Percentiles rank a stretch among this genome's conserved stretches.
Evolutionary conservation across 2,113 vertebrate species (phyloP).

Genomic region (Leucosticte australis): DNA sequence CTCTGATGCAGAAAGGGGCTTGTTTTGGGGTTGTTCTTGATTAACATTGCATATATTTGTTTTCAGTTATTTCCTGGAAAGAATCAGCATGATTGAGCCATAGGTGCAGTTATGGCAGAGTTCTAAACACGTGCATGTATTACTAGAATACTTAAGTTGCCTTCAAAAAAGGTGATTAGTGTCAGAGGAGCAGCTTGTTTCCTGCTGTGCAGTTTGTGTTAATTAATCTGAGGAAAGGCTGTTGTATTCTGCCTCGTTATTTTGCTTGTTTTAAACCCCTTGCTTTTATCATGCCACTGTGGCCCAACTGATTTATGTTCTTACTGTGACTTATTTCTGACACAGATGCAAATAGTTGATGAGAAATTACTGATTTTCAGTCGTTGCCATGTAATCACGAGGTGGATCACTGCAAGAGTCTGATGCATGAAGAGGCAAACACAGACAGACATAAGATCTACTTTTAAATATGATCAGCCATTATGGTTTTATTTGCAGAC

Average conservation of each 20-base stretch:
- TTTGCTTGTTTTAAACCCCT: background rate
- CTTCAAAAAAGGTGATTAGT: background rate
- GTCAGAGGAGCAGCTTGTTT: background rate
- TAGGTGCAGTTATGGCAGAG: background rate
- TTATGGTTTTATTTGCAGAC: background rate
- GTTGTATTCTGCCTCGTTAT: background rate
- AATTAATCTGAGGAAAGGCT: background rate
- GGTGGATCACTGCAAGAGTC: background rate
- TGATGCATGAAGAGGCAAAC: background rate
- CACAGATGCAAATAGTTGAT: background rate
- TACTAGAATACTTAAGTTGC: background rate
- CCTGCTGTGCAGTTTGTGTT: background rate
- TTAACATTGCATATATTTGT: background rate
- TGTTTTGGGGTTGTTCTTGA: background rate
- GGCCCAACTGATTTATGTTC: background rate
- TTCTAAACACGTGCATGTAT: background rate
- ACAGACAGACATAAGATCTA: accelerated
- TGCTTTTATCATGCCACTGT: background rate
- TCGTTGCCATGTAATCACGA: background rate
- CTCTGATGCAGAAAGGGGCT: background rate
- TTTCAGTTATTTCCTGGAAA: background rate
- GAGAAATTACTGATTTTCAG: background rate
- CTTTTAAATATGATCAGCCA: background rate
- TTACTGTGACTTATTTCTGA: background rate
- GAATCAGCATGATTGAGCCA: background rate